A percentile compares a stretch with the other conserved stretches of the same genome.
These are phyloP conservation scores for Pungitius pungitius DNA, from an alignment of 2,113 vertebrate genomes.

Conservation along the genomic window DNA sequence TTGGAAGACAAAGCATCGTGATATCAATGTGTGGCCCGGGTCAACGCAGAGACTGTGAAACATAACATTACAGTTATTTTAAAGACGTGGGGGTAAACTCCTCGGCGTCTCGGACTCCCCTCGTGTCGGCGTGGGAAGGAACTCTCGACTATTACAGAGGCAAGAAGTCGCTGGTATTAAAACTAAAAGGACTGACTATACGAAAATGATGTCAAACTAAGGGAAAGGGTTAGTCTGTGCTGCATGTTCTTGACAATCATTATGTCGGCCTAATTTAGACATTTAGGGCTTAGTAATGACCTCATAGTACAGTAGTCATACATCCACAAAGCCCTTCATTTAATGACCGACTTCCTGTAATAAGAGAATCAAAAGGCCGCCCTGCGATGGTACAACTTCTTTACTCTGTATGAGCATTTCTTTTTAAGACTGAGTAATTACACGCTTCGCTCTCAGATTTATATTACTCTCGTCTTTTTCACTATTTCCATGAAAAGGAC, in stretches of 20 bases:
- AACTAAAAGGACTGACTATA: not conserved
- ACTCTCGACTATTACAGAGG: slow-evolving; percentile 45
- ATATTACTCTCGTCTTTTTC: slow-evolving; percentile 22
- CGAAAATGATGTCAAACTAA: not conserved
- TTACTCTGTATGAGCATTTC: not conserved
- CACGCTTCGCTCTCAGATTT: not conserved
- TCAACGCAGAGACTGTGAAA: slow-evolving; percentile 7
- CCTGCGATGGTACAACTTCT: not conserved
- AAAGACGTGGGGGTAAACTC: slow-evolving; percentile 34
- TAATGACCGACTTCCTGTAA: not conserved
- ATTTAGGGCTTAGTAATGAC: not conserved
- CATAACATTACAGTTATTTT: slow-evolving; percentile 43
- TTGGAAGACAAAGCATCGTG: not conserved
- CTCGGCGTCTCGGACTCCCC: slow-evolving; percentile 33
- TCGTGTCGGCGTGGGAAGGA: slow-evolving; percentile 53
- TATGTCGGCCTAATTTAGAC: not conserved
- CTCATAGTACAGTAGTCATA: not conserved
- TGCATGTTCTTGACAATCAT: not conserved
- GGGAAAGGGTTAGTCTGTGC: no score
- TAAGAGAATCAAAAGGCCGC: not conserved
- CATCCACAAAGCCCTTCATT: not conserved
- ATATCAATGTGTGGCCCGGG: not conserved
- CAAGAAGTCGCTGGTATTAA: not conserved
- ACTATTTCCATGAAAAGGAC: not conserved
- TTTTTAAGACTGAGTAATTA: not conserved